A percentile compares a stretch with the other conserved stretches of the same genome.
phyloP scores from a whole-genome alignment of 1,140 invertebrate species.

The Hylaeus anthracinus region DNA sequence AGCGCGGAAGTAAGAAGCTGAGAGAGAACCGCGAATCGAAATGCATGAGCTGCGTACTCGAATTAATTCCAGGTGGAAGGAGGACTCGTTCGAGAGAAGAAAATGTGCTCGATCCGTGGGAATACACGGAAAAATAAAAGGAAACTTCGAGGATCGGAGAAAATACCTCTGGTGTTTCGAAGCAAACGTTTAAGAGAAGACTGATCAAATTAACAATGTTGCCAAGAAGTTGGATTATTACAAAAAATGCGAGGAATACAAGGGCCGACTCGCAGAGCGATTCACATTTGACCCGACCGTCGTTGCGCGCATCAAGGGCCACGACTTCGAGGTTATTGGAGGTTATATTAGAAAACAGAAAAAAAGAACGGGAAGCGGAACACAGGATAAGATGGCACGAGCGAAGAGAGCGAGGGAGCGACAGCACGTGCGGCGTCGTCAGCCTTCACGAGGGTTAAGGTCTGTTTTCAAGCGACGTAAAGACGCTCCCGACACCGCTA shows the following conservation, averaged over 20 bases:
- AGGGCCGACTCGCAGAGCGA: no score
- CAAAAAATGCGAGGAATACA: no score
- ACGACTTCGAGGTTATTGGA: background rate
- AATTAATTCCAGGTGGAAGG: background rate
- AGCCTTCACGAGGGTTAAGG: background rate
- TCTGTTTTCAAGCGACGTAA: no score
- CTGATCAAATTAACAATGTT: no score
- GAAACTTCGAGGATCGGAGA: no score
- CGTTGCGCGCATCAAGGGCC: background rate
- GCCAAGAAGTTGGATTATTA: no score
- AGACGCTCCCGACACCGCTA: no score
- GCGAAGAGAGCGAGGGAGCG: background rate
- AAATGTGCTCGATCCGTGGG: background rate
- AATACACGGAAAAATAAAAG: background rate
- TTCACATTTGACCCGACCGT: no score
- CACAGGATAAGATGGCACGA: conserved; percentile 9
- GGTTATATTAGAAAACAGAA: background rate
- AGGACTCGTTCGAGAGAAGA: background rate
- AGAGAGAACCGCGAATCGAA: conserved; percentile 1
- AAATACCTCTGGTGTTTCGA: no score
- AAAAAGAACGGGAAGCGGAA: background rate
- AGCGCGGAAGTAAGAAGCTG: background rate
- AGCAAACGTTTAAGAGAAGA: background rate
- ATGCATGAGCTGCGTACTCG: background rate
- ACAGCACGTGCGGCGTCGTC: conserved; percentile 19